These are phyloP conservation scores for Mercenaria mercenaria DNA, from an alignment of 1,140 invertebrate species.

Conservation along the genomic window DNA sequence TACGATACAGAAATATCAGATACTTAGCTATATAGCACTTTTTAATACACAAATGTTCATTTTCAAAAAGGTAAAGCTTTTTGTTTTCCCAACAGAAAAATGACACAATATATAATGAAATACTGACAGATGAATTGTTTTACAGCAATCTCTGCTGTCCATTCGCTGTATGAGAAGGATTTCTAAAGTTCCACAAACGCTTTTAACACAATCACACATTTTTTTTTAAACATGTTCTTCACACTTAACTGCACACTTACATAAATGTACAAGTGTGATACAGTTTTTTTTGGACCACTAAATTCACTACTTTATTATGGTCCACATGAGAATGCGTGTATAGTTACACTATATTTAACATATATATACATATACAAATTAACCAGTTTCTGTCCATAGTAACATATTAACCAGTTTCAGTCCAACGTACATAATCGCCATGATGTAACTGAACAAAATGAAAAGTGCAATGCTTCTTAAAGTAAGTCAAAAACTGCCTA, in stretches of 20 bases:
- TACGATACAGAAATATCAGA: background rate
- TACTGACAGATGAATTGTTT: background rate
- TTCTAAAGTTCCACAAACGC: background rate
- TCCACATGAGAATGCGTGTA: background rate
- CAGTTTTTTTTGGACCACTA: background rate
- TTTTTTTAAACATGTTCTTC: background rate
- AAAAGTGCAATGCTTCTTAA: background rate
- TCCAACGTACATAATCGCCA: background rate
- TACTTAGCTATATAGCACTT: conserved; percentile 20
- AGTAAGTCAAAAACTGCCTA: background rate
- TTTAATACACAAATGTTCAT: background rate
- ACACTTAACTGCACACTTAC: background rate
- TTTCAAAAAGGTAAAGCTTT: conserved; percentile 14
- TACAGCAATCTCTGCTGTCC: background rate
- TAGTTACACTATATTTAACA: background rate
- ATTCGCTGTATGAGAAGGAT: conserved; percentile 3
- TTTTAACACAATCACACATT: background rate
- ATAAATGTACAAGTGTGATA: background rate
- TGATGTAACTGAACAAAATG: background rate
- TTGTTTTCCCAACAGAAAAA: background rate
- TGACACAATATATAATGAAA: background rate
- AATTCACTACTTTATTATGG: background rate
- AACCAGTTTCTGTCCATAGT: background rate
- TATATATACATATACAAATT: background rate
- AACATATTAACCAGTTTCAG: background rate